phyloP scores from a whole-genome alignment of 2,113 vertebrate species.

The Herpailurus yagouaroundi region DNA sequence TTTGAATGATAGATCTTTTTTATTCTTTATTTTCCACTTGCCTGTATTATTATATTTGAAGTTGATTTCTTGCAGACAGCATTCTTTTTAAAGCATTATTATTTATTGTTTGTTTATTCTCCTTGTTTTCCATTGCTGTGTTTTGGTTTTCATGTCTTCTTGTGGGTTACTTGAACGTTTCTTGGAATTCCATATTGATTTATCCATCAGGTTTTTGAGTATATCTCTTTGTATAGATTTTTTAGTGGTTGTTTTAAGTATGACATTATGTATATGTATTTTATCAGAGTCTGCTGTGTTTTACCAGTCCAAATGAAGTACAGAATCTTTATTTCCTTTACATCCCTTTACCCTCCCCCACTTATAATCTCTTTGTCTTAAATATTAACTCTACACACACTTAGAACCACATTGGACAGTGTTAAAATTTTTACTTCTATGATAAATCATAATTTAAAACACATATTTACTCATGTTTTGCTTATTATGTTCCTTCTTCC shows the following conservation, averaged over 20 bases:
- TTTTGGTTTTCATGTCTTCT: neutral
- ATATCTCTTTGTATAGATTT: neutral
- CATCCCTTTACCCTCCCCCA: neutral
- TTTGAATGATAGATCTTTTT: neutral
- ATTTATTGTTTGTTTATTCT: neutral
- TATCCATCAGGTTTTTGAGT: neutral
- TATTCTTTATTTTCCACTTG: neutral
- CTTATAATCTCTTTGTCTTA: neutral
- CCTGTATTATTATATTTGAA: neutral
- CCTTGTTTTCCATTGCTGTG: neutral
- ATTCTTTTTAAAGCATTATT: neutral
- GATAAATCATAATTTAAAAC: neutral
- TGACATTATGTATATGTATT: neutral
- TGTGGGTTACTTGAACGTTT: neutral
- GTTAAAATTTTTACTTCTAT: neutral
- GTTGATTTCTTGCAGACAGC: neutral
- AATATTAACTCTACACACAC: neutral
- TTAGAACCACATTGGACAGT: neutral
- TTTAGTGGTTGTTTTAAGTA: neutral
- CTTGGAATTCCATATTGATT: neutral
- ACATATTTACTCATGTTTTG: neutral
- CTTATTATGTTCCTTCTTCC: neutral
- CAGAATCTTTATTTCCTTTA: neutral
- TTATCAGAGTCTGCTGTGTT: neutral
- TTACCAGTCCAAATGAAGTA: neutral